phyloP scores from a whole-genome alignment of 2,797 vertebrate species.

The Sebastes miniatus region DNA sequence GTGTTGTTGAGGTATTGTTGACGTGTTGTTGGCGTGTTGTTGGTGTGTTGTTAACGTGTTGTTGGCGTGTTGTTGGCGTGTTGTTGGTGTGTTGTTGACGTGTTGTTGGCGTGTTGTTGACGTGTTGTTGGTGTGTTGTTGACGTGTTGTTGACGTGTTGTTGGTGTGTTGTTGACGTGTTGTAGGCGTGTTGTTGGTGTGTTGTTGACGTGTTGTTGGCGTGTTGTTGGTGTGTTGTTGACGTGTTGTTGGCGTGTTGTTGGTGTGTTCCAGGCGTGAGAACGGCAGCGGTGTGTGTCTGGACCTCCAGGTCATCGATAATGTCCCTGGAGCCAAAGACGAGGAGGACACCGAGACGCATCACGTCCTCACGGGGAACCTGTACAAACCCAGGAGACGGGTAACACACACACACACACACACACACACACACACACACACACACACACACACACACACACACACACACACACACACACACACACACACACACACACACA shows the following conservation, averaged over 20 bases:
- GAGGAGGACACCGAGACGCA: conserved; percentile 93
- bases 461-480: neutral
- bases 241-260: neutral
- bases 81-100: no score
- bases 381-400: conserved; percentile 93
- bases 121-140: no score
- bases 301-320: conserved; percentile 96
- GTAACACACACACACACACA: conserved; percentile 67
- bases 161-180: no score
- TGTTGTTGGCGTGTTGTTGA: no score
- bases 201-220: no score
- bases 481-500: neutral
- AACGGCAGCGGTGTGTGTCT: conserved; percentile 94
- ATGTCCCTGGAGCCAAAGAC: conserved; percentile 89
- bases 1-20: no score
- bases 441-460: neutral
- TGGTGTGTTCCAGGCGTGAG: conserved; percentile 83
- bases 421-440: neutral
- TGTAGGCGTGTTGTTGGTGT: no score
- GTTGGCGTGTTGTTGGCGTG: no score
- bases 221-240: no score
- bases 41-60: no score
- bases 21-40: no score
- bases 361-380: conserved; percentile 91
- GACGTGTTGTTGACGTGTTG: no score